Conservation (phyloP, 2,113 vertebrate genomes). For the Macquaria ambigua region DNA sequence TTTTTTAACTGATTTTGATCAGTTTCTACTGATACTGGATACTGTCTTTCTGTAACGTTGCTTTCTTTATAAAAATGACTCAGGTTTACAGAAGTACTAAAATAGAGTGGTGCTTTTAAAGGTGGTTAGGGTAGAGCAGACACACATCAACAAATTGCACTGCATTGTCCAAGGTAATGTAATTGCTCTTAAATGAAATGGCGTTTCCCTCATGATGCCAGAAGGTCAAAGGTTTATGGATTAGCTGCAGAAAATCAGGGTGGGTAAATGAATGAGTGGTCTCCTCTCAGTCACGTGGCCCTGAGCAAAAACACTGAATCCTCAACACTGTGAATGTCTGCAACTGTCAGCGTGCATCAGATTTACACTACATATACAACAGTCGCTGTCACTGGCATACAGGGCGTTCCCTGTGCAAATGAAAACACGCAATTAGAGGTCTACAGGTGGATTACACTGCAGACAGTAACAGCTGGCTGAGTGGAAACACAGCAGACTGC, state of each 20-base stretch:
- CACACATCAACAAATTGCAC: background rate
- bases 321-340: background rate
- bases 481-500: conserved; percentile 58
- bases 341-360: background rate
- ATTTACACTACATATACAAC: background rate
- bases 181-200: background rate
- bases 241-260: background rate
- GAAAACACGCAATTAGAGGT: background rate
- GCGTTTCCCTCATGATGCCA: background rate
- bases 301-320: background rate
- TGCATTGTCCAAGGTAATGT: background rate
- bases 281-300: background rate
- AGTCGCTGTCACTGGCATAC: background rate
- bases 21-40: background rate
- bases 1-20: background rate
- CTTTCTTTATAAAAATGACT: background rate
- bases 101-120: background rate
- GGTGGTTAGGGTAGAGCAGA: background rate
- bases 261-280: background rate
- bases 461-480: conserved; percentile 60
- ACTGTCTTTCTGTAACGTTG: background rate
- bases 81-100: background rate
- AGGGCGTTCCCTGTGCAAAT: background rate
- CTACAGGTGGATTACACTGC: background rate
- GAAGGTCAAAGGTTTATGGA: conserved; percentile 16